Conservation (phyloP, 2,113 vertebrate species). For the Amblyornis subalaris region DNA sequence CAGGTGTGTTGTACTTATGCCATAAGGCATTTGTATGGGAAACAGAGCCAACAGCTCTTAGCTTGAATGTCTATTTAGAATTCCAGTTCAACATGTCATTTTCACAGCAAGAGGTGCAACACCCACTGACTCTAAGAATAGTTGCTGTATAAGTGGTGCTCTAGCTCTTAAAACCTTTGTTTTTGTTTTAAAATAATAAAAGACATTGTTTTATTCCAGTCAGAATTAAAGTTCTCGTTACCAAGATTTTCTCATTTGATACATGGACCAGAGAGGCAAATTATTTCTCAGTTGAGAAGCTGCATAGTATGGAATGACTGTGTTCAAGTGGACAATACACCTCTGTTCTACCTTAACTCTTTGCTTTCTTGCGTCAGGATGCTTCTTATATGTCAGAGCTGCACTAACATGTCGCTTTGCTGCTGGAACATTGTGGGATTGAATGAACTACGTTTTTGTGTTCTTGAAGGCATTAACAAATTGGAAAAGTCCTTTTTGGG, state of each 20-base stretch:
- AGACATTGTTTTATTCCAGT: neutral
- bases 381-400: neutral
- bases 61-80: neutral
- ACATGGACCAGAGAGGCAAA: neutral
- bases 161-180: neutral
- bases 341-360: neutral
- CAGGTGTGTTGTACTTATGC: slow-evolving; percentile 4
- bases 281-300: neutral
- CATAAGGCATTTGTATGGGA: neutral
- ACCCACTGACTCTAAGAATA: neutral
- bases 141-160: neutral
- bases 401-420: neutral
- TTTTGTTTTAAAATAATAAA: neutral
- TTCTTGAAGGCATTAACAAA: neutral
- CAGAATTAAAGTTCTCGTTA: neutral
- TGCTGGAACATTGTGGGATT: neutral
- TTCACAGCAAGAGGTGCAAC: neutral
- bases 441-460: neutral
- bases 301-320: neutral
- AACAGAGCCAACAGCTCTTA: neutral
- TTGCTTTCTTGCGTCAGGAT: neutral
- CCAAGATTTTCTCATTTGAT: neutral
- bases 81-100: neutral
- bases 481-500: neutral
- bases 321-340: neutral